phyloP scores from a whole-genome alignment of 1,140 invertebrate genomes.

The Plutomurus gul region DNA sequence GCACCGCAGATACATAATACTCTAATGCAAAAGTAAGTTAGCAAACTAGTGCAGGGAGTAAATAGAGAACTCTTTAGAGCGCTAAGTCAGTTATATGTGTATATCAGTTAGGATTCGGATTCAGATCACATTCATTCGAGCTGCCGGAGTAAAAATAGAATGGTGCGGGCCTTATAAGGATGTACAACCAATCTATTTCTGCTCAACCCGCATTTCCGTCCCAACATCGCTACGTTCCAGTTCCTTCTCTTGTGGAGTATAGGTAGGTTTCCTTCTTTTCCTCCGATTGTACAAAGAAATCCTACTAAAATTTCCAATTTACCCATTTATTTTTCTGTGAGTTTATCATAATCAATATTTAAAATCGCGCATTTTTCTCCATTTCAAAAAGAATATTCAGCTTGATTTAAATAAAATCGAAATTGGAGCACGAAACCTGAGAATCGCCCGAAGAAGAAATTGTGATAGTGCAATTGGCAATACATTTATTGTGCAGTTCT shows the following conservation, averaged over 20 bases:
- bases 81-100: background rate
- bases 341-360: background rate
- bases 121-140: conserved; percentile 31
- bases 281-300: background rate
- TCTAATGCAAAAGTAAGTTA: background rate
- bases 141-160: conserved; percentile 50
- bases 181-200: conserved; percentile 48
- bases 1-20: no score
- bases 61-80: background rate
- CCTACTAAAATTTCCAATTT: conserved; percentile 16
- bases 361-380: no score
- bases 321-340: conserved; percentile 22
- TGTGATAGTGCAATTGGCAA: background rate
- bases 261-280: conserved; percentile 47
- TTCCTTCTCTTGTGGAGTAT: conserved; percentile 49
- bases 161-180: conserved; percentile 49
- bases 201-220: conserved; percentile 44
- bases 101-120: background rate
- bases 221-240: conserved; percentile 41
- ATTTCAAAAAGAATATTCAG: no score
- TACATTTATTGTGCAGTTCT: background rate
- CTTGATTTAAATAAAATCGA: no score
- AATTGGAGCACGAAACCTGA: no score
- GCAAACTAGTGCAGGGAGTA: background rate
- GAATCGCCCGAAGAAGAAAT: background rate